A percentile compares a stretch with the other conserved stretches of the same genome.
These are phyloP conservation scores for Zootoca vivipara DNA, from an alignment of 2,113 vertebrate species.

Conservation along the genomic window DNA sequence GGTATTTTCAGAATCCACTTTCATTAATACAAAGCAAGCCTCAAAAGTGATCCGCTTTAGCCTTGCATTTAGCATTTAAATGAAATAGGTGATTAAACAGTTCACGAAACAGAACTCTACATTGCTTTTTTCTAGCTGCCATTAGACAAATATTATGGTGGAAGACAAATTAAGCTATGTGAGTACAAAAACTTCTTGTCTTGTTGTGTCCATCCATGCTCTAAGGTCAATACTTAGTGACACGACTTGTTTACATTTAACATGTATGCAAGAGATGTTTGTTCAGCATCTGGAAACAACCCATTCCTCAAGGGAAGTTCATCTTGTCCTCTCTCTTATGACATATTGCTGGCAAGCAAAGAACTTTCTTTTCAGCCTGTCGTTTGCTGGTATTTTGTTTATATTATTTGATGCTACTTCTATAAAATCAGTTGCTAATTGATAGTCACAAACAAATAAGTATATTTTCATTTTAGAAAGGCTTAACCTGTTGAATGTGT, in stretches of 20 bases:
- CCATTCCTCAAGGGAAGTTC: not conserved
- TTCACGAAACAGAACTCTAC: not conserved
- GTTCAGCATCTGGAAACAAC: not conserved
- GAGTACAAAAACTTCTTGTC: slow-evolving; percentile 13
- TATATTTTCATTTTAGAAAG: too few species aligned
- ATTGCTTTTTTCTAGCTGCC: slow-evolving; percentile 22
- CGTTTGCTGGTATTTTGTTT: not conserved
- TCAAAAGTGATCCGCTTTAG: not conserved
- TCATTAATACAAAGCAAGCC: not conserved
- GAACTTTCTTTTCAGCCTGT: not conserved
- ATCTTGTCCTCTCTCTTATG: not conserved
- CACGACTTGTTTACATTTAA: not conserved
- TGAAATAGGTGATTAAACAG: not conserved
- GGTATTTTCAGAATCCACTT: not conserved
- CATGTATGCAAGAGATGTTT: not conserved
- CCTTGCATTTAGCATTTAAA: not conserved
- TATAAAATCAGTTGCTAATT: not conserved
- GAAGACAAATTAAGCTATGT: not conserved
- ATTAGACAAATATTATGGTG: slow-evolving; percentile 16
- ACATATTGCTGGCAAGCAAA: not conserved
- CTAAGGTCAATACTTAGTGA: not conserved
- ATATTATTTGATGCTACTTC: not conserved
- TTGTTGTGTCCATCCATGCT: not conserved
- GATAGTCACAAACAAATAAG: not conserved
- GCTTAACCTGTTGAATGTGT: too few species aligned